phyloP scores from a whole-genome alignment of 1,140 invertebrate species.

The Heliconius melpomene region DNA sequence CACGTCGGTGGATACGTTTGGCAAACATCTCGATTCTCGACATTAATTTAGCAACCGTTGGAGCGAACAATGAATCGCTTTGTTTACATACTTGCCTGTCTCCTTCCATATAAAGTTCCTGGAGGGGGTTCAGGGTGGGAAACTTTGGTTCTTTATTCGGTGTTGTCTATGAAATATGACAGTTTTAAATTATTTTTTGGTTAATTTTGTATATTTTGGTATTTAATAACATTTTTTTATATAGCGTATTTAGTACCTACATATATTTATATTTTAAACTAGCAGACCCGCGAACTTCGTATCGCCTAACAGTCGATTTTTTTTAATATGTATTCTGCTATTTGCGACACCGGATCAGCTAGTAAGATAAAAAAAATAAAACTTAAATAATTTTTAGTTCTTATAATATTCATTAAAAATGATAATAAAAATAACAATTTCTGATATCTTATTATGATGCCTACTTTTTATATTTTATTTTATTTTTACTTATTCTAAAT shows the following conservation, averaged over 20 bases:
- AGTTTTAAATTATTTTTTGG: neutral
- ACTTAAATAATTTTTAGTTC: too few relatives aligned
- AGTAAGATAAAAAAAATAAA: too few relatives aligned
- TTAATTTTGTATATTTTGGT: neutral
- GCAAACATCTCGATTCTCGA: constrained; percentile 46
- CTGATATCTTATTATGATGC: too few relatives aligned
- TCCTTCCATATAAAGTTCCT: neutral
- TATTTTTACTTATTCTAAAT: too few relatives aligned
- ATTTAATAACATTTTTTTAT: neutral
- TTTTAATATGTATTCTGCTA: too few relatives aligned
- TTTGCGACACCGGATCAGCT: too few relatives aligned
- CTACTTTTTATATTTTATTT: too few relatives aligned
- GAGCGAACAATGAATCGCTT: constrained; percentile 46
- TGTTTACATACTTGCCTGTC: constrained; percentile 40
- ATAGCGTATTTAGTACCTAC: neutral
- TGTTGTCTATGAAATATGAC: neutral
- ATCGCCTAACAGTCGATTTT: too few relatives aligned
- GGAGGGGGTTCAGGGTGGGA: neutral
- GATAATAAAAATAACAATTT: too few relatives aligned
- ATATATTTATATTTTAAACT: too few relatives aligned
- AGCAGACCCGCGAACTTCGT: too few relatives aligned
- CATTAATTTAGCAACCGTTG: constrained; percentile 49
- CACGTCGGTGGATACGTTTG: constrained; percentile 40
- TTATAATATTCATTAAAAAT: too few relatives aligned
- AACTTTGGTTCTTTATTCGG: neutral